Conservation (phyloP, 2,797 vertebrate genomes). For the Macroramphosus scolopax region DNA sequence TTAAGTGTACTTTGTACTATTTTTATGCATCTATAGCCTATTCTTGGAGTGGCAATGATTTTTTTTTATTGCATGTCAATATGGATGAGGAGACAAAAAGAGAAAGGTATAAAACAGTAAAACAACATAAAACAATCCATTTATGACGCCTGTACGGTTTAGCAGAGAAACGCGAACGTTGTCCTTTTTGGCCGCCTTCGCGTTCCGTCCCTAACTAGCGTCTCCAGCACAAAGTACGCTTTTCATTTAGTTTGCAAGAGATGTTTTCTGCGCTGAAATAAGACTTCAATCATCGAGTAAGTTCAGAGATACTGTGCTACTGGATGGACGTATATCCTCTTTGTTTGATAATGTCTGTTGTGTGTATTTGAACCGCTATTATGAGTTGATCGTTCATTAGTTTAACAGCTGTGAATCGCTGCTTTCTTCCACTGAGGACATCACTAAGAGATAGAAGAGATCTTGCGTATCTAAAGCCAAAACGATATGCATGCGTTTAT, state of each 20-base stretch:
- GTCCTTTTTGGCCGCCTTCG: slow-evolving; percentile 55
- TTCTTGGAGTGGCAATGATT: too few species aligned
- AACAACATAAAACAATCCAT: too few species aligned
- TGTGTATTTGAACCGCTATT: too few species aligned
- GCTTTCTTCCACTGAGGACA: background rate
- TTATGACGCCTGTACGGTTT: too few species aligned
- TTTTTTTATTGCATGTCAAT: too few species aligned
- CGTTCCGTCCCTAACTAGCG: slow-evolving; percentile 40
- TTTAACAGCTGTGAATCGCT: background rate
- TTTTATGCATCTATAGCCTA: too few species aligned
- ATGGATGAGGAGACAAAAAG: too few species aligned
- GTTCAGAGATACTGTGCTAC: background rate
- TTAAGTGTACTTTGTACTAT: too few species aligned
- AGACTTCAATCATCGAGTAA: slow-evolving; percentile 10
- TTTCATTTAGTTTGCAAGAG: background rate
- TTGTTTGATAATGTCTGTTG: accelerated
- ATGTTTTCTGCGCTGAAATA: slow-evolving; percentile 5
- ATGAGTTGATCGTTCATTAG: too few species aligned
- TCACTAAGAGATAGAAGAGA: too few species aligned
- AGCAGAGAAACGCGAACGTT: slow-evolving; percentile 9
- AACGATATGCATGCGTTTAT: background rate
- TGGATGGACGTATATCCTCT: accelerated
- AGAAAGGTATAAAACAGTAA: too few species aligned
- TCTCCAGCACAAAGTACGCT: slow-evolving; percentile 32
- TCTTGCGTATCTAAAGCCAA: background rate